Conservation (phyloP, 2,888 invertebrate species). For the Plagodis pulveraria region DNA sequence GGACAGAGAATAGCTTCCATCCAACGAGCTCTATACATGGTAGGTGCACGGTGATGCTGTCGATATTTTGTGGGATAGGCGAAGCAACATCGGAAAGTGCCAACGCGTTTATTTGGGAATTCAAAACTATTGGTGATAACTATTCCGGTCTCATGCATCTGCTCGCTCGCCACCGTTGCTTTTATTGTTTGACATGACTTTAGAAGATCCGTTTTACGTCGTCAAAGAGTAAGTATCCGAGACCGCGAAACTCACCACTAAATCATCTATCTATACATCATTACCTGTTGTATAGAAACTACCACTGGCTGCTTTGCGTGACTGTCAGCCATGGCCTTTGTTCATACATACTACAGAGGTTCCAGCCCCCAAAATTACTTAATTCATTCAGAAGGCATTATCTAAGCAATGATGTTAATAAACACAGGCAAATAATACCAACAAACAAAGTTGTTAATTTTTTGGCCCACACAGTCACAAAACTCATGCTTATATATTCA, state of each 20-base stretch:
- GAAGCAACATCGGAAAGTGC: slow-evolving; percentile 57
- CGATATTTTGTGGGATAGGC: slow-evolving; percentile 82
- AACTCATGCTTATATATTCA: too few relatives aligned
- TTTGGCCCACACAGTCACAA: too few relatives aligned
- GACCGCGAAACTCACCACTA: not conserved
- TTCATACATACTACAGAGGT: too few relatives aligned
- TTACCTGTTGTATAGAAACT: too few relatives aligned
- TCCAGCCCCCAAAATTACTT: too few relatives aligned
- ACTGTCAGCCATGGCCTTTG: too few relatives aligned
- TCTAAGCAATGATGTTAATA: too few relatives aligned
- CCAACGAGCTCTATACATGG: slow-evolving; percentile 62
- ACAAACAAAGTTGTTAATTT: too few relatives aligned
- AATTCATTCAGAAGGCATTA: too few relatives aligned
- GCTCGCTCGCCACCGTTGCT: slow-evolving; percentile 51
- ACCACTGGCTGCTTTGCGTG: too few relatives aligned
- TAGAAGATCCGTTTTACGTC: slow-evolving; percentile 99
- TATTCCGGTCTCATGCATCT: slow-evolving; percentile 64
- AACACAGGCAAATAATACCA: too few relatives aligned
- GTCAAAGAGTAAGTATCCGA: slow-evolving; percentile 96
- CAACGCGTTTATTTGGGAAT: slow-evolving; percentile 47
- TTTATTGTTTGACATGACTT: slow-evolving; percentile 93
- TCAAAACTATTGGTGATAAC: slow-evolving; percentile 35
- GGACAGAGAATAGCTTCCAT: slow-evolving; percentile 69
- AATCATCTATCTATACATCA: too few relatives aligned
- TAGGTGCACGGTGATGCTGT: slow-evolving; percentile 60